Conservation (phyloP, 2,113 vertebrate genomes). For the Epinephelus moara region DNA sequence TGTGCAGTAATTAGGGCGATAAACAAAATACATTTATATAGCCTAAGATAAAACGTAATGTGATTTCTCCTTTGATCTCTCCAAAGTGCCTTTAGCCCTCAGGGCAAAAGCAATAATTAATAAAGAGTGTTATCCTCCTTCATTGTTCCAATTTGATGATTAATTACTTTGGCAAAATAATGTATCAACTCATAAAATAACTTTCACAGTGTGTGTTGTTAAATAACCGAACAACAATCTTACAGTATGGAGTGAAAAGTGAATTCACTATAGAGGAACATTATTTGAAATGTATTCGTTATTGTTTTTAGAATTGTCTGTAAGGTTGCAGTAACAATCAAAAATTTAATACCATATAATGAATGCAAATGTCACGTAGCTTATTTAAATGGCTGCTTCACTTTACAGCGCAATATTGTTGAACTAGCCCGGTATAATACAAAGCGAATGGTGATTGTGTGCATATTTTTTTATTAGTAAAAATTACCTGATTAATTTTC, state of each 20-base stretch:
- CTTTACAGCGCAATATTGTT: conserved; percentile 46
- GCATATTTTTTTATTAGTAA: conserved; percentile 45
- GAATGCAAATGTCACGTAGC: conserved; percentile 42
- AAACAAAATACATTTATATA: conserved; percentile 46
- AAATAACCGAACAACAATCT: background rate
- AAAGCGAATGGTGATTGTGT: conserved; percentile 31
- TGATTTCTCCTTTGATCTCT: conserved; percentile 55
- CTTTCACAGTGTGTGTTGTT: conserved; percentile 10
- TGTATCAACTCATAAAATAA: conserved; percentile 35
- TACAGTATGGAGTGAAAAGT: conserved; percentile 5
- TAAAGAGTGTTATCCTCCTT: conserved; percentile 60
- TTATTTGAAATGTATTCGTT: conserved; percentile 42
- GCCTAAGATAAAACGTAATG: conserved; percentile 50
- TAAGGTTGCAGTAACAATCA: conserved; percentile 39
- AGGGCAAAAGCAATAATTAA: conserved; percentile 74
- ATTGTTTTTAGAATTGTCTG: conserved; percentile 3
- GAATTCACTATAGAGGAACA: conserved; percentile 1
- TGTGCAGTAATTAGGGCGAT: conserved; percentile 33
- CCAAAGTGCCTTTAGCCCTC: conserved; percentile 56
- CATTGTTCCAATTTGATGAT: conserved; percentile 69
- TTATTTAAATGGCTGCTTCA: conserved; percentile 42
- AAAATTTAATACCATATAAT: conserved; percentile 44
- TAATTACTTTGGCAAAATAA: conserved; percentile 67
- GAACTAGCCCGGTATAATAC: conserved; percentile 2
- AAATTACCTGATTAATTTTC: conserved; percentile 61